phyloP scores from a whole-genome alignment of 1,140 invertebrate species.

The Phymorhynchus buccinoides region DNA sequence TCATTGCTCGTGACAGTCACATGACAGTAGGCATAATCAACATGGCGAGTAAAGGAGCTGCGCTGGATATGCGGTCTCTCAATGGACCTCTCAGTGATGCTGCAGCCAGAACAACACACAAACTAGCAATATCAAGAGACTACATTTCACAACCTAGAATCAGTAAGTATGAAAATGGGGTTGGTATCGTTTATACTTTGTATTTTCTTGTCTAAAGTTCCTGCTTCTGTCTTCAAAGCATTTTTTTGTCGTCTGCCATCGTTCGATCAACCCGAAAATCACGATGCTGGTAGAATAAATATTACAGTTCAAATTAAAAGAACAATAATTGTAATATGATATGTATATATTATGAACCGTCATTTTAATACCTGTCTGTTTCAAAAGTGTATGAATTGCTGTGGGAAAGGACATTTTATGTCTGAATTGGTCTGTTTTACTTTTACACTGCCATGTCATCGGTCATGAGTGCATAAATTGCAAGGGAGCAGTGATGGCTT shows the following conservation, averaged over 20 bases:
- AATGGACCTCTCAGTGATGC: slow-evolving; percentile 59
- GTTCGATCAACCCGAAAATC: neutral
- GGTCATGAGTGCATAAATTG: slow-evolving; percentile 39
- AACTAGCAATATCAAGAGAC: slow-evolving; percentile 92
- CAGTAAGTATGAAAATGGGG: slow-evolving; percentile 84
- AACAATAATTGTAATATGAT: neutral
- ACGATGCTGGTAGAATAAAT: too few relatives aligned
- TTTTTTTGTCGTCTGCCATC: neutral
- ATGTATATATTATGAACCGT: neutral
- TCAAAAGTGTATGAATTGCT: neutral
- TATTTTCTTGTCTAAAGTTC: neutral
- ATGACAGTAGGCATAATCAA: slow-evolving; percentile 51
- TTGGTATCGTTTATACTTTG: neutral
- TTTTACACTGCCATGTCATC: too few relatives aligned
- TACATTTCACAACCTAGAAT: slow-evolving; percentile 97
- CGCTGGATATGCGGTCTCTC: slow-evolving; percentile 57
- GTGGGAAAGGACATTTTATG: neutral
- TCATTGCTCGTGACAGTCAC: slow-evolving; percentile 46
- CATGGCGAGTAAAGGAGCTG: slow-evolving; percentile 59
- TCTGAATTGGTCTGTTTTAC: neutral
- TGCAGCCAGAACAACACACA: slow-evolving; percentile 59
- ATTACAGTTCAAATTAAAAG: neutral
- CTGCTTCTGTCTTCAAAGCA: neutral
- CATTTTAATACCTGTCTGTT: neutral
- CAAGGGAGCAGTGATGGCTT: neutral